These are phyloP conservation scores for Podarcis raffonei DNA, from an alignment of 2,113 vertebrate species.

Conservation along the genomic window DNA sequence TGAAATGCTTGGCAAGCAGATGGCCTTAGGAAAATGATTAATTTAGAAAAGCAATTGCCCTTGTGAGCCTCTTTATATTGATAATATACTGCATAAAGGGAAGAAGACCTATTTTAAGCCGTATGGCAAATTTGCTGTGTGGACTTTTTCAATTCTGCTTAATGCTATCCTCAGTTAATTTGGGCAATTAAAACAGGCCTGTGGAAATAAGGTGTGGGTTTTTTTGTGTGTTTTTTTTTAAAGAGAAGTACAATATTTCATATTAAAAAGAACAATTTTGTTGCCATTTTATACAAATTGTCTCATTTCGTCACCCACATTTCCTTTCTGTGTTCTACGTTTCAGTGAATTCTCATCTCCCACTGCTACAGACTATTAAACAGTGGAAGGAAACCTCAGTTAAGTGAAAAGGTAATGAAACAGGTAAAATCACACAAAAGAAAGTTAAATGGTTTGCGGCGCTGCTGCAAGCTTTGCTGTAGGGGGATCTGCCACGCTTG, in stretches of 20 bases:
- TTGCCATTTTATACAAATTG: conserved; percentile 14
- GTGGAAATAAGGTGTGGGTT: neutral
- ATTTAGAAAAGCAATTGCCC: conserved; percentile 41
- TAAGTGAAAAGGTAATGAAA: conserved; percentile 23
- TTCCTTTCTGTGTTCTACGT: conserved; percentile 27
- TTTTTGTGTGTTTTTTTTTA: neutral
- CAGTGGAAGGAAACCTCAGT: conserved; percentile 31
- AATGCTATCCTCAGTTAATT: neutral
- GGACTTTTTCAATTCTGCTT: conserved; percentile 31
- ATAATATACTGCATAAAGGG: conserved; percentile 23
- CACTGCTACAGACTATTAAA: conserved; percentile 20
- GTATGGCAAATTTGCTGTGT: neutral
- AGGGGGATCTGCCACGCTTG: conserved; percentile 8
- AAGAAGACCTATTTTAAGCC: conserved; percentile 19
- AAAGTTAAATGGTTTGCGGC: conserved; percentile 33
- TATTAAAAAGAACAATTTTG: conserved; percentile 30
- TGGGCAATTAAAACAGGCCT: conserved; percentile 11
- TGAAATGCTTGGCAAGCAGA: conserved; percentile 42
- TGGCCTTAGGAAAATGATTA: conserved; percentile 34
- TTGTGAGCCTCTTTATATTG: conserved; percentile 14
- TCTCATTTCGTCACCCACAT: conserved; percentile 34
- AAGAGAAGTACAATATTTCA: conserved; percentile 7
- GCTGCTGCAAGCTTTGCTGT: conserved; percentile 21
- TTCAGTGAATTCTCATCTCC: conserved; percentile 34
- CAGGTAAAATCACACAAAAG: conserved; percentile 33